phyloP scores from a whole-genome alignment of 2,113 vertebrate genomes.

The Rhinichthys klamathensis region DNA sequence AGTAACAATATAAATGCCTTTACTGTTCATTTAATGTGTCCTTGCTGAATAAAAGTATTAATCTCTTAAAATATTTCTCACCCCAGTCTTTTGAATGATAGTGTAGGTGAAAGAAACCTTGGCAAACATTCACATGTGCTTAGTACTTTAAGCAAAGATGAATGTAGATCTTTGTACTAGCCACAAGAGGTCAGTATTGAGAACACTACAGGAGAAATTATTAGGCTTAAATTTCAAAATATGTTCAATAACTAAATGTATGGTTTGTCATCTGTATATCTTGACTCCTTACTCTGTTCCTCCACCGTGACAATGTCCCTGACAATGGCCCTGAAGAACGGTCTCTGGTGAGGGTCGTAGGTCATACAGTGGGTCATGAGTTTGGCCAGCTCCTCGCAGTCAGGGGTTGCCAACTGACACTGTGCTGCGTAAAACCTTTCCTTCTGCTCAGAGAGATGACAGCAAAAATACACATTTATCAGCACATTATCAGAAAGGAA shows the following conservation, averaged over 20 bases:
- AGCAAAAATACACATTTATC: background rate
- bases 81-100: background rate
- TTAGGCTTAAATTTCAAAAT: background rate
- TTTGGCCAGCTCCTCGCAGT: constrained; percentile 90
- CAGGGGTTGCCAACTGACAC: constrained; percentile 85
- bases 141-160: background rate
- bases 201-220: background rate
- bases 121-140: background rate
- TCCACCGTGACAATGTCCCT: constrained; percentile 92
- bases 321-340: constrained; percentile 97
- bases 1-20: background rate
- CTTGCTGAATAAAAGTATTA: background rate
- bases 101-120: background rate
- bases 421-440: constrained; percentile 91
- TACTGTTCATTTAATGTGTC: background rate
- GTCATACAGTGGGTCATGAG: constrained; percentile 98
- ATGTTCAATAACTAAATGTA: background rate
- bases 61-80: background rate
- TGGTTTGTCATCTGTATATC: background rate
- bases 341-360: constrained; percentile 93
- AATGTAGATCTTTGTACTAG: constrained; percentile 43
- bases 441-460: constrained; percentile 79
- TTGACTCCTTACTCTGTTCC: constrained; percentile 81
- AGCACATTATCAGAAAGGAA: background rate
- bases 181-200: constrained; percentile 66